These are phyloP conservation scores for Hyppa rectilinea DNA, from an alignment of 2,888 invertebrate species.

Conservation along the genomic window DNA sequence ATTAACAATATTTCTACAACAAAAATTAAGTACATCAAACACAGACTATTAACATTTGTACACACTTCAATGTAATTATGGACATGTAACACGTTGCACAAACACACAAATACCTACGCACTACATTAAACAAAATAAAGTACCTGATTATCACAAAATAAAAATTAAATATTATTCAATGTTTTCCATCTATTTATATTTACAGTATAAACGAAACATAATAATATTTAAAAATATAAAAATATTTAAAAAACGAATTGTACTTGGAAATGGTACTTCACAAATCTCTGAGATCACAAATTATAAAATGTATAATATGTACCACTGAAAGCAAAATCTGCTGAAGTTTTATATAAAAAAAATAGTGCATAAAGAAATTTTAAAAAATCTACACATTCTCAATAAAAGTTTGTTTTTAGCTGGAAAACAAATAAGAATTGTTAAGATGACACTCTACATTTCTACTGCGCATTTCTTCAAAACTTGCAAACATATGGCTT, in stretches of 20 bases:
- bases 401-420: constrained; percentile 7
- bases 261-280: background rate
- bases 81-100: constrained; percentile 38
- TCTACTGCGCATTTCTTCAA: constrained; percentile 56
- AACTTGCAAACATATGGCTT: constrained; percentile 64
- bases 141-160: constrained; percentile 5
- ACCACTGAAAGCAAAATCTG: constrained; percentile 9
- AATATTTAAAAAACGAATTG: background rate
- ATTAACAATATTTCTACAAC: constrained; percentile 77
- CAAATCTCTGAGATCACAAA: constrained; percentile 13
- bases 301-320: constrained; percentile 11
- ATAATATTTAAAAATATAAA: constrained; percentile 2
- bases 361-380: background rate
- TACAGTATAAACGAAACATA: background rate
- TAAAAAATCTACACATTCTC: background rate
- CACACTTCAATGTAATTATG: constrained; percentile 64
- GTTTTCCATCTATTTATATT: constrained; percentile 4
- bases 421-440: constrained; percentile 11
- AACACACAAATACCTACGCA: constrained; percentile 29
- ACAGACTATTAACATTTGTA: constrained; percentile 60
- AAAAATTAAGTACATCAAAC: constrained; percentile 51
- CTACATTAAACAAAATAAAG: constrained; percentile 20
- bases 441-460: constrained; percentile 48
- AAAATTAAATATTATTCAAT: background rate
- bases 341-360: background rate